Evolutionary conservation across 2,113 vertebrate genomes (phyloP).

Genomic region (Hypocryptadius cinnamomeus): DNA sequence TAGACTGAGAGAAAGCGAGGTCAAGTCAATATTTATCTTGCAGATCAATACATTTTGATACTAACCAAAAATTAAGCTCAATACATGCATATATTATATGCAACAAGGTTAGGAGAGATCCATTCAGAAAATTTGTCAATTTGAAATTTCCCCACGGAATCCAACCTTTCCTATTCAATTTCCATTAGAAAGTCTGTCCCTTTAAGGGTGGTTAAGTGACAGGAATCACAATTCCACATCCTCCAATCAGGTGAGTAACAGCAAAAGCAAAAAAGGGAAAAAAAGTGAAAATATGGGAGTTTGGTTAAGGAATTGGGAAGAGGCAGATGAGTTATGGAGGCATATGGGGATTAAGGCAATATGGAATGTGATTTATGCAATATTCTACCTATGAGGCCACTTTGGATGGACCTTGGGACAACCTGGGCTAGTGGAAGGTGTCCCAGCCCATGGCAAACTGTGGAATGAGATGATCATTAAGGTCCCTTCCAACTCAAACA

Average conservation of each 20-base stretch:
- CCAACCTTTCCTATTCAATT: background rate
- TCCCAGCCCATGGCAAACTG: background rate
- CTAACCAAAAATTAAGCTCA: slow-evolving; percentile 67
- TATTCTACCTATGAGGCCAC: background rate
- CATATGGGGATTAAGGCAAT: background rate
- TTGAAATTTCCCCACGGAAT: slow-evolving; percentile 39
- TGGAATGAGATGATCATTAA: background rate
- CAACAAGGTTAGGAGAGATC: slow-evolving; percentile 31
- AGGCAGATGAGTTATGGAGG: background rate
- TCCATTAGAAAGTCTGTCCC: background rate
- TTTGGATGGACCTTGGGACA: background rate
- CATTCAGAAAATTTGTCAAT: slow-evolving; percentile 50
- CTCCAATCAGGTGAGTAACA: background rate
- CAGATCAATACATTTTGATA: slow-evolving; percentile 72
- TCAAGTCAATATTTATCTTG: slow-evolving; percentile 78
- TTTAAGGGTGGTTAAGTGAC: background rate
- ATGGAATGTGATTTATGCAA: background rate
- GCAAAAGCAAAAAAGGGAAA: background rate
- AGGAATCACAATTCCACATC: background rate
- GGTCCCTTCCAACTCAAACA: background rate
- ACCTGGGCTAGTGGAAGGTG: background rate
- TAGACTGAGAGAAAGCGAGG: slow-evolving; percentile 70
- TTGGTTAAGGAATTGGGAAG: accelerated
- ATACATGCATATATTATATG: slow-evolving; percentile 52
- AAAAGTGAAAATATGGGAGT: background rate